Conservation (phyloP, 2,113 vertebrate species). For the Xyrauchen texanus region DNA sequence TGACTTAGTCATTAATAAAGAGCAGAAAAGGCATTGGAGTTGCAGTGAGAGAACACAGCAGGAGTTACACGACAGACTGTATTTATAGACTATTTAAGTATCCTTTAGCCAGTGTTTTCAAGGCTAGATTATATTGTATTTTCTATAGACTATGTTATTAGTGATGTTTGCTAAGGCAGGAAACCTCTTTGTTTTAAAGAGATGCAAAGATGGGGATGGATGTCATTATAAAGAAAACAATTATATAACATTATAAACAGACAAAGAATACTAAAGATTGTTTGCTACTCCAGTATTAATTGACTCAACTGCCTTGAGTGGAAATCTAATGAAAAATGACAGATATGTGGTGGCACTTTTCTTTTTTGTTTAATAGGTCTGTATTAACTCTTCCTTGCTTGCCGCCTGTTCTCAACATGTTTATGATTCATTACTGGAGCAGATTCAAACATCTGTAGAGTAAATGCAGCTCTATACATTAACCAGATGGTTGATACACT, state of each 20-base stretch:
- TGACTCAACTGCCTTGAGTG: neutral
- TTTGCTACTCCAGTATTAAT: neutral
- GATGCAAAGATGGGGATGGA: no score
- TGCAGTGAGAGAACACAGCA: conserved; percentile 12
- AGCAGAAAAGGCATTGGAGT: no score
- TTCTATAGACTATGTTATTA: no score
- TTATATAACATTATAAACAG: no score
- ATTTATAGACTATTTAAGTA: neutral
- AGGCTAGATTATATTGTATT: no score
- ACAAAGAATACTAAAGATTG: no score
- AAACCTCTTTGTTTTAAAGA: no score
- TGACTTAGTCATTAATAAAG: conserved; percentile 46
- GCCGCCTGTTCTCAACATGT: neutral
- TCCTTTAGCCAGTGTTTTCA: no score
- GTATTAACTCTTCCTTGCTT: neutral
- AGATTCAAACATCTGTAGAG: conserved; percentile 26
- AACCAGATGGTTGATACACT: conserved; percentile 62
- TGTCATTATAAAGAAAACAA: no score
- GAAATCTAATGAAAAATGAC: conserved; percentile 1
- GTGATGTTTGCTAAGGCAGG: no score
- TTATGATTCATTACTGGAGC: conserved; percentile 22
- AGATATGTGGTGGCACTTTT: neutral
- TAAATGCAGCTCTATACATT: conserved; percentile 57
- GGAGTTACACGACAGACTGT: neutral
- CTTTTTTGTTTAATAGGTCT: conserved; percentile 6